A percentile compares a stretch with the other conserved stretches of the same genome.
Evolutionary conservation across 2,797 vertebrate genomes (phyloP).

Genomic region (Poecilia gillii): DNA sequence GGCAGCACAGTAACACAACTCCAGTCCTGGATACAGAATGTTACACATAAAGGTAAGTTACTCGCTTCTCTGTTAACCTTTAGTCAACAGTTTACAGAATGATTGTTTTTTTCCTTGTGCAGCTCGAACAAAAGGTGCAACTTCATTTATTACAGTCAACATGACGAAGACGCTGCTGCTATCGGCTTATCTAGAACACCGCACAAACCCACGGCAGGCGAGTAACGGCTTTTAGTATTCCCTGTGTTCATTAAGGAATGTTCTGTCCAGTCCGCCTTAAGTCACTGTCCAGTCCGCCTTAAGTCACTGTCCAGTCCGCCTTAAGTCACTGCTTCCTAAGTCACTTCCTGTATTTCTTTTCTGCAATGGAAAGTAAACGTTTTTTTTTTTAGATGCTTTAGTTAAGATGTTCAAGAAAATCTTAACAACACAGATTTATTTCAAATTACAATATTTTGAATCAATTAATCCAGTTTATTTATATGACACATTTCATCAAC

Average conservation of each 20-base stretch:
- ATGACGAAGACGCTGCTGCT: slow-evolving; percentile 31
- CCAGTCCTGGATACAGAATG: not conserved
- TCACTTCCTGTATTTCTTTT: too few relatives aligned
- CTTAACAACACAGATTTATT: not conserved
- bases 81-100: not conserved
- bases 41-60: not conserved
- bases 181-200: slow-evolving; percentile 46
- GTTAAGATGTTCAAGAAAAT: too few relatives aligned
- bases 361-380: too few relatives aligned
- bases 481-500: too few relatives aligned
- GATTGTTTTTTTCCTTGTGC: not conserved
- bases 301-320: not conserved
- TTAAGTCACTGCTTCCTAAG: not conserved
- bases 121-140: not conserved
- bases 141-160: not conserved
- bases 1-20: not conserved
- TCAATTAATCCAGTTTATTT: not conserved
- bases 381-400: too few relatives aligned
- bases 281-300: not conserved
- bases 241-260: not conserved
- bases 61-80: not conserved
- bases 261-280: not conserved
- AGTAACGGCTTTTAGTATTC: slow-evolving; percentile 7
- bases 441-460: not conserved
- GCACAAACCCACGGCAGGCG: slow-evolving; percentile 11